Evolutionary conservation across 2,113 vertebrate species (phyloP).

Genomic region (Psephotus haematonotus): DNA sequence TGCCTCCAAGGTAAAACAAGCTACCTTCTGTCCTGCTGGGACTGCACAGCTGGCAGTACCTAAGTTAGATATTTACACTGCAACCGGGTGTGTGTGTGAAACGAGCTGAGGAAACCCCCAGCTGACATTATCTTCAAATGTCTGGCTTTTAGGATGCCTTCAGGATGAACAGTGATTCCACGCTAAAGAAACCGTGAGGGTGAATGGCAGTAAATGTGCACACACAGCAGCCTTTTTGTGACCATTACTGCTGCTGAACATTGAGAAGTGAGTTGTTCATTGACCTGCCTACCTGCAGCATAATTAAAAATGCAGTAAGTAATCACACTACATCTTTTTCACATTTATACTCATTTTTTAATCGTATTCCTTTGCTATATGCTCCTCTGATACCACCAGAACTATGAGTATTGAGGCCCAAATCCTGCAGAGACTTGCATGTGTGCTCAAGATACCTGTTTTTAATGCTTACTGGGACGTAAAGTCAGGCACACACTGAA

Average conservation of each 20-base stretch:
- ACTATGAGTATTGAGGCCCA: background rate
- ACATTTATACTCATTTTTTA: background rate
- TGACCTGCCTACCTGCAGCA: background rate
- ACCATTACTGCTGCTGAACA: background rate
- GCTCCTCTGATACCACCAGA: background rate
- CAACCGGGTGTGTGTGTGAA: background rate
- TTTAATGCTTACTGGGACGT: background rate
- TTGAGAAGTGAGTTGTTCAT: background rate
- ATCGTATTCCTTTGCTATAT: background rate
- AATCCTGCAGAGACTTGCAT: background rate
- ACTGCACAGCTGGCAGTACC: background rate
- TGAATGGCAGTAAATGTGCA: background rate
- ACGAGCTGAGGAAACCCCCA: background rate
- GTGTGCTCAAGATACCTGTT: background rate
- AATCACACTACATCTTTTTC: background rate
- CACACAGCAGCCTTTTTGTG: background rate
- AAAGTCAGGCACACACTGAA: background rate
- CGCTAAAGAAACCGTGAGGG: background rate
- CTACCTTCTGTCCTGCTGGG: background rate
- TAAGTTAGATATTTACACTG: background rate
- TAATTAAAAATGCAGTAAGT: background rate
- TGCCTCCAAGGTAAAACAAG: background rate
- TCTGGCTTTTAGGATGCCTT: background rate
- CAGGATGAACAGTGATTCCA: background rate
- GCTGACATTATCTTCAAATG: background rate